Evolutionary conservation across 2,888 invertebrate genomes (phyloP).

Genomic region (Orthonychiurus folsomi): DNA sequence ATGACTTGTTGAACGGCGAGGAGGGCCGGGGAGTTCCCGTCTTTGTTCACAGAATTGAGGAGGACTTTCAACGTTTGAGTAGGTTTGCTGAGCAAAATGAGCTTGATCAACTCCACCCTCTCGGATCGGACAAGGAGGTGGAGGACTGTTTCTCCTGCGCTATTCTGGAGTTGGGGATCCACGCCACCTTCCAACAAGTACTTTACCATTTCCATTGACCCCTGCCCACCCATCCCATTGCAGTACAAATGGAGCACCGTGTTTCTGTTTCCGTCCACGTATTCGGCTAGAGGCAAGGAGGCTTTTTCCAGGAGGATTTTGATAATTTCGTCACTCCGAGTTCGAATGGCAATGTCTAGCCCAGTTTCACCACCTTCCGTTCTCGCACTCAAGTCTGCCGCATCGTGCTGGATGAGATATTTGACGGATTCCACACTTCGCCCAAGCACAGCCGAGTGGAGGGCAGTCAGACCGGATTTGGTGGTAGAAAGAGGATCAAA

Average conservation of each 20-base stretch:
- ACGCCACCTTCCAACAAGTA: not conserved
- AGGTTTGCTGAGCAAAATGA: not conserved
- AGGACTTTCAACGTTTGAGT: not conserved
- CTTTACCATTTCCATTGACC: not conserved
- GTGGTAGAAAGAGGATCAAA: too few species aligned
- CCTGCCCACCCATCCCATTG: too few species aligned
- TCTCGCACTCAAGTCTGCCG: not conserved
- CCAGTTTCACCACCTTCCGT: not conserved
- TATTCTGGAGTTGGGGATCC: not conserved
- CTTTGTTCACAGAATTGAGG: not conserved
- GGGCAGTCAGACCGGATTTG: not conserved
- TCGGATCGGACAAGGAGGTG: not conserved
- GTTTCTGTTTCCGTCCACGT: not conserved
- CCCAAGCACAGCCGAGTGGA: not conserved
- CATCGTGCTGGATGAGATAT: not conserved
- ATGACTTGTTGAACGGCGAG: slow-evolving; percentile 3
- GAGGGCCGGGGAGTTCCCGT: not conserved
- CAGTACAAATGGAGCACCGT: not conserved
- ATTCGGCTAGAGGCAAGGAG: not conserved
- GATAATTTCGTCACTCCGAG: too few species aligned
- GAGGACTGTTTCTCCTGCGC: not conserved
- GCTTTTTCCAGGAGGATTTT: too few species aligned
- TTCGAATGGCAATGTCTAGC: too few species aligned
- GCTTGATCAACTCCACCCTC: not conserved
- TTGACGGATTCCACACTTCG: not conserved